A percentile compares a stretch with the other conserved stretches of the same genome.
Evolutionary conservation across 2,888 invertebrate genomes (phyloP).

Genomic region (Frankliniella fusca): DNA sequence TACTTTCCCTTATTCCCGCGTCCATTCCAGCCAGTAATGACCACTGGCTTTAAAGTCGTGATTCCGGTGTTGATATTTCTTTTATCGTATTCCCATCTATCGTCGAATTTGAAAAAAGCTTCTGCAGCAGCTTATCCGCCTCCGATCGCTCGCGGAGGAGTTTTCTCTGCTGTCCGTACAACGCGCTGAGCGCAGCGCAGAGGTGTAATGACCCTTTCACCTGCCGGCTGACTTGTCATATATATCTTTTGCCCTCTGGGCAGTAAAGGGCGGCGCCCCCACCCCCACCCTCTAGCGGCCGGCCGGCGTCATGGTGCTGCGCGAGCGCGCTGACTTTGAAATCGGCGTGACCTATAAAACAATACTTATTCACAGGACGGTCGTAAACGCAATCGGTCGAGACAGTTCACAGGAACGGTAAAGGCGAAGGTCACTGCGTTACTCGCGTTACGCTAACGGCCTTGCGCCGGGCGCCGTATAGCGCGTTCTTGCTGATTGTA

Average conservation of each 20-base stretch:
- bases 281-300: not conserved
- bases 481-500: too few relatives aligned
- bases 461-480: too few relatives aligned
- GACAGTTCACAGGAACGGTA: not conserved
- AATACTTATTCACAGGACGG: not conserved
- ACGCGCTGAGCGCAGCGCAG: not conserved
- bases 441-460: not conserved
- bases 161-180: not conserved
- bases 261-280: not conserved
- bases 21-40: too few relatives aligned
- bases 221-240: not conserved
- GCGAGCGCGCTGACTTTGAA: not conserved
- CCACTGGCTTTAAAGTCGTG: too few relatives aligned
- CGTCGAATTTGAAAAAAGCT: too few relatives aligned
- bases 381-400: not conserved
- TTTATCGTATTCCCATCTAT: too few relatives aligned
- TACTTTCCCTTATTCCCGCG: too few relatives aligned
- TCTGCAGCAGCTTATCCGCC: too few relatives aligned
- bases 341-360: constrained; percentile 6
- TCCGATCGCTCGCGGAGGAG: not conserved
- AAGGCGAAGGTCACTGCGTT: not conserved
- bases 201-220: not conserved
- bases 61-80: too few relatives aligned
- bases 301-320: not conserved
- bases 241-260: not conserved